These are phyloP conservation scores for Ornithoptera priamus DNA, from an alignment of 2,888 invertebrate genomes.

Conservation along the genomic window DNA sequence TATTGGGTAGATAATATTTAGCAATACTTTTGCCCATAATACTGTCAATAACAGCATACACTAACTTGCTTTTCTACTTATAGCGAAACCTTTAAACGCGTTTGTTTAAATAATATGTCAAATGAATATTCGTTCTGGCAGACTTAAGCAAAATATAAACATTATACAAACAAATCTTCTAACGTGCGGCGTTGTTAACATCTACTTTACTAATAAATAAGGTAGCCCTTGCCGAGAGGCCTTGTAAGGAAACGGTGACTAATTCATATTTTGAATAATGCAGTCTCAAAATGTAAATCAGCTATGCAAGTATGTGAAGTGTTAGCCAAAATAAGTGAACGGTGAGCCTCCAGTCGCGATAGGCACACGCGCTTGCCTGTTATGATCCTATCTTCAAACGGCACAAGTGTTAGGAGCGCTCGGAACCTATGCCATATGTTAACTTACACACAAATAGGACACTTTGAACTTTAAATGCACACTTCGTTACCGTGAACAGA, in stretches of 20 bases:
- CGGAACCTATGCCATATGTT: slow-evolving; percentile 72
- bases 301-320: slow-evolving; percentile 56
- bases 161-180: slow-evolving; percentile 23
- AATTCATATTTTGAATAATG: slow-evolving; percentile 43
- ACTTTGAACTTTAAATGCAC: slow-evolving; percentile 61
- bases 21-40: slow-evolving; percentile 12
- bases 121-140: not conserved
- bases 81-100: not conserved
- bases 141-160: slow-evolving; percentile 3
- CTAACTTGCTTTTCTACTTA: not conserved
- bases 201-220: slow-evolving; percentile 29
- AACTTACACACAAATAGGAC: slow-evolving; percentile 67
- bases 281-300: slow-evolving; percentile 57
- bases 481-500: slow-evolving; percentile 37
- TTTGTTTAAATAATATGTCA: not conserved
- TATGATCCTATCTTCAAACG: slow-evolving; percentile 64
- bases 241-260: slow-evolving; percentile 56
- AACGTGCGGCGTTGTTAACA: slow-evolving; percentile 17
- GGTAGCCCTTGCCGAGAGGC: slow-evolving; percentile 33
- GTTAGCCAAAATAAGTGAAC: slow-evolving; percentile 70
- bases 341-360: slow-evolving; percentile 69
- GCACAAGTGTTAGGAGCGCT: slow-evolving; percentile 55
- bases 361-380: slow-evolving; percentile 65
- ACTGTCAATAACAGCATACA: not conserved
- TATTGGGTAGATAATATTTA: slow-evolving; percentile 25